Percentiles rank a stretch among this genome's conserved stretches.
Evolutionary conservation across 2,797 vertebrate species (phyloP).

Genomic region (Syncerus caffer): DNA sequence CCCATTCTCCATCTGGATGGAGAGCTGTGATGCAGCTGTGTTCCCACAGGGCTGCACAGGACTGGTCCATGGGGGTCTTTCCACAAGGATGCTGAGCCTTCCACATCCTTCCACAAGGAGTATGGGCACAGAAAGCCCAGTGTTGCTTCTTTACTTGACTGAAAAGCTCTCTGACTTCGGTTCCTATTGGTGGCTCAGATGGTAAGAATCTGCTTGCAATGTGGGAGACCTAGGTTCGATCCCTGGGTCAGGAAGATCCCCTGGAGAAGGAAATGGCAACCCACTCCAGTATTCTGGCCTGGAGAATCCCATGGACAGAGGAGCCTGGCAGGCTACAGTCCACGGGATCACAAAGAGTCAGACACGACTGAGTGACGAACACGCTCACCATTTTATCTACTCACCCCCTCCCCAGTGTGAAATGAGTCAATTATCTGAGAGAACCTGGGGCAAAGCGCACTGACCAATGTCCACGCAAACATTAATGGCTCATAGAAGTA

Average conservation of each 20-base stretch:
- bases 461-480: not conserved
- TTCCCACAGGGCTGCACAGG: not conserved
- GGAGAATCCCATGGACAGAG: not conserved
- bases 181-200: not conserved
- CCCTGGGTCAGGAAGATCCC: not conserved
- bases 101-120: not conserved
- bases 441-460: not conserved
- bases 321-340: not conserved
- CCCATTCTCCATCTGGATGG: fast-evolving
- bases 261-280: not conserved
- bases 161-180: not conserved
- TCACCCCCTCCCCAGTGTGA: not conserved
- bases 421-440: too few relatives aligned
- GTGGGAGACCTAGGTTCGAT: not conserved
- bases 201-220: not conserved
- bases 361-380: not conserved
- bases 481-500: not conserved
- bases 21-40: fast-evolving
- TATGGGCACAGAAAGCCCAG: not conserved
- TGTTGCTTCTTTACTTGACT: not conserved
- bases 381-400: not conserved
- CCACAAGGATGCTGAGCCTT: not conserved
- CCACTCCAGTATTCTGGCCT: not conserved
- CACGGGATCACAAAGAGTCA: not conserved
- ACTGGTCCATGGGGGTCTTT: not conserved